Percentiles rank a stretch among this genome's conserved stretches.
phyloP scores from a whole-genome alignment of 2,888 invertebrate species.

The Agrochola lota region DNA sequence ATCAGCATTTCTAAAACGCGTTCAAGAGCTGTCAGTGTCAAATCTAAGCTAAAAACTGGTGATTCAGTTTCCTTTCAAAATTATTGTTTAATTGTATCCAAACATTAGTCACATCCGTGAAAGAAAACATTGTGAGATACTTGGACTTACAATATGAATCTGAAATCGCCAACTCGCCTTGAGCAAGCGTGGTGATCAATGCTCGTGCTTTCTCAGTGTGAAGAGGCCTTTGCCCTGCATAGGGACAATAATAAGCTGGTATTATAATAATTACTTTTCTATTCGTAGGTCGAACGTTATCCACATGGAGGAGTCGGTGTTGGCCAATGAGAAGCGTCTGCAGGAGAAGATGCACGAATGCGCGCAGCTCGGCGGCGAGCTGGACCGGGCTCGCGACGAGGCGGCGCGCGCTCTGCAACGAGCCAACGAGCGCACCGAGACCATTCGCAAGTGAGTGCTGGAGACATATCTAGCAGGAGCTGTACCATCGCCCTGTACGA shows the following conservation, averaged over 20 bases:
- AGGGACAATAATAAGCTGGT: neutral
- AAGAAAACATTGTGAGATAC: neutral
- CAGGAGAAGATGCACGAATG: conserved; percentile 93
- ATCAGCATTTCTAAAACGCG: no score
- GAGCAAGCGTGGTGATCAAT: neutral
- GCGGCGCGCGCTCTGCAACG: conserved; percentile 92
- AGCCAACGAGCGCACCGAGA: conserved; percentile 92
- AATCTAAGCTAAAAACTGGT: no score
- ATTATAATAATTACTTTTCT: neutral
- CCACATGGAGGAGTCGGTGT: conserved; percentile 90
- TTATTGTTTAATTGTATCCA: neutral
- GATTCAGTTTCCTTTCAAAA: neutral
- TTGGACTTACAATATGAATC: neutral
- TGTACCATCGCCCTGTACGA: neutral
- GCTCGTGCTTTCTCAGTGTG: neutral
- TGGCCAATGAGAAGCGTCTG: conserved; percentile 91
- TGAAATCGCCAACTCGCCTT: neutral
- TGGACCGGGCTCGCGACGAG: conserved; percentile 92
- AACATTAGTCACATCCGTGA: no score
- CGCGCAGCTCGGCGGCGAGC: conserved; percentile 91
- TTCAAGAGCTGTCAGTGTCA: no score
- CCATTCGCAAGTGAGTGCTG: conserved; percentile 89
- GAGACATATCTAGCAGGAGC: neutral
- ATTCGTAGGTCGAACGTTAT: conserved; percentile 83
- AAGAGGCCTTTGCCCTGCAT: neutral